Percentiles rank a stretch among this genome's conserved stretches.
These are phyloP conservation scores for Cisticola juncidis DNA, from an alignment of 2,113 vertebrate species.

Conservation along the genomic window DNA sequence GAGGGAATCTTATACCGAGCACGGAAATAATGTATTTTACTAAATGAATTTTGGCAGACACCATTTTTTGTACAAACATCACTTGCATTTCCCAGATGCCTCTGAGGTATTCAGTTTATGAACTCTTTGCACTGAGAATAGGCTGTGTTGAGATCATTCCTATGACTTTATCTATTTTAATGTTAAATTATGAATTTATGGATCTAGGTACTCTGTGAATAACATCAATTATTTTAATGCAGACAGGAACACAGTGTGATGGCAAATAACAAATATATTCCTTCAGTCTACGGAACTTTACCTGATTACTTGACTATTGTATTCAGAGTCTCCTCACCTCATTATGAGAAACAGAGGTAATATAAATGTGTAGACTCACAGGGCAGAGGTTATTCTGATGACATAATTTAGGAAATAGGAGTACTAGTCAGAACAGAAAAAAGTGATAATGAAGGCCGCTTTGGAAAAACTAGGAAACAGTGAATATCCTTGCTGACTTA, in stretches of 20 bases:
- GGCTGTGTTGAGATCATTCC: neutral
- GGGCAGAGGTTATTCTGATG: neutral
- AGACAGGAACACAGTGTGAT: neutral
- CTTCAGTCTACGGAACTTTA: neutral
- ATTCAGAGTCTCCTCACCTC: neutral
- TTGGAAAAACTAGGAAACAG: neutral
- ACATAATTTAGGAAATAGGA: neutral
- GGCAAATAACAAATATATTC: constrained; percentile 11
- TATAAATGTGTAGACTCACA: neutral
- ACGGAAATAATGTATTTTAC: neutral
- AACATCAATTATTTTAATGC: neutral
- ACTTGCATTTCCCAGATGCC: neutral
- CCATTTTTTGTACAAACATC: neutral
- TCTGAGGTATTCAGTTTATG: neutral
- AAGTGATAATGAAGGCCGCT: neutral
- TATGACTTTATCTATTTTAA: neutral
- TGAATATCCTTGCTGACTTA: neutral
- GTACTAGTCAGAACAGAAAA: neutral
- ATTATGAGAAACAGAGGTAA: neutral
- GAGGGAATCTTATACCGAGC: neutral
- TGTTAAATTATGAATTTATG: constrained; percentile 1
- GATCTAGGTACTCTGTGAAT: neutral
- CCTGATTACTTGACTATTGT: neutral
- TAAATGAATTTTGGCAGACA: neutral
- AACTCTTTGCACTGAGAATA: neutral